phyloP scores from a whole-genome alignment of 2,797 vertebrate species.

The Argya squamiceps region DNA sequence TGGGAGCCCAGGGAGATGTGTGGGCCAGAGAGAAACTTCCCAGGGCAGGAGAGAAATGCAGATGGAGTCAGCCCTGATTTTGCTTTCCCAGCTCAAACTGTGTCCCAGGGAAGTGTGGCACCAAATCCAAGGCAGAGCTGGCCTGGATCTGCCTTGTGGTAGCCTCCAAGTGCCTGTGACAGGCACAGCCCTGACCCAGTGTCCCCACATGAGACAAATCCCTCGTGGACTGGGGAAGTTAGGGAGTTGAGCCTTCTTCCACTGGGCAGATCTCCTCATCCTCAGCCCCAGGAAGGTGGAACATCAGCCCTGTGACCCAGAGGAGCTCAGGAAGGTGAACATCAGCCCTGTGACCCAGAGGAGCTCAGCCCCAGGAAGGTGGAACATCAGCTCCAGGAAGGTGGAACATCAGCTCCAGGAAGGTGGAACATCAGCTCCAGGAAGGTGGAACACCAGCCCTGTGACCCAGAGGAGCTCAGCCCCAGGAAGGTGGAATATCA shows the following conservation, averaged over 20 bases:
- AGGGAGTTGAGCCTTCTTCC: background rate
- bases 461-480: rapidly evolving
- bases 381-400: background rate
- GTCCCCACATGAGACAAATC: background rate
- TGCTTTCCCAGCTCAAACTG: background rate
- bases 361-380: background rate
- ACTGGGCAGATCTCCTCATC: background rate
- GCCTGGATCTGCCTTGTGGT: background rate
- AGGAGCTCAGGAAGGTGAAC: background rate
- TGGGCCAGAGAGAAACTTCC: background rate
- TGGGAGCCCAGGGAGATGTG: background rate
- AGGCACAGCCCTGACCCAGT: background rate
- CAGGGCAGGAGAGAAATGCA: background rate
- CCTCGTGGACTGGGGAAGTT: rapidly evolving
- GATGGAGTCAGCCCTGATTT: background rate
- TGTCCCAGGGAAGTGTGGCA: background rate
- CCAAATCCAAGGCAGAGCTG: background rate
- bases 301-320: rapidly evolving
- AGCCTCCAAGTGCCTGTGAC: background rate
- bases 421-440: no score
- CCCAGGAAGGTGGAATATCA: background rate
- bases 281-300: background rate
- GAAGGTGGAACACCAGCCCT: background rate
- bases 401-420: background rate
- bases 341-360: background rate